Evolutionary conservation across 2,113 vertebrate species (phyloP).

Genomic region (Burhinus bistriatus): DNA sequence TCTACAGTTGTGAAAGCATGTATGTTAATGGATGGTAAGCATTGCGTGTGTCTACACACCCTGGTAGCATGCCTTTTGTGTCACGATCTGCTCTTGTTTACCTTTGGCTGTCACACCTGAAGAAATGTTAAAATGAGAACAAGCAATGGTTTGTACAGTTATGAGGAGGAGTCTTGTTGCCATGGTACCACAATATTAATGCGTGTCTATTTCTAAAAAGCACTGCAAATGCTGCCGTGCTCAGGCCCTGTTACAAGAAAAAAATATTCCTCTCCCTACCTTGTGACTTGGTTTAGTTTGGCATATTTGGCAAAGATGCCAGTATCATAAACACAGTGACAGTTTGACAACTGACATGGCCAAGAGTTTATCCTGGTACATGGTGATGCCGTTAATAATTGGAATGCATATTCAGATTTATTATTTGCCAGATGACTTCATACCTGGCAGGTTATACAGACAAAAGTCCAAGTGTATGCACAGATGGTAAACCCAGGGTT

Average conservation of each 20-base stretch:
- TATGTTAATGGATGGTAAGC: background rate
- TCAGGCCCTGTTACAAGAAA: background rate
- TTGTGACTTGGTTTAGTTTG: background rate
- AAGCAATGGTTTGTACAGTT: background rate
- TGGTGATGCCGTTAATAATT: constrained; percentile 39
- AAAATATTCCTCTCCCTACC: background rate
- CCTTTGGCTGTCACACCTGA: constrained; percentile 31
- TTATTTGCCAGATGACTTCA: constrained; percentile 49
- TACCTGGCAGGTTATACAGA: constrained; percentile 47
- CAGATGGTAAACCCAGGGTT: constrained; percentile 49
- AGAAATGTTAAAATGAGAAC: background rate
- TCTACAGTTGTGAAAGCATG: background rate
- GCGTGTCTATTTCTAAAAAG: background rate
- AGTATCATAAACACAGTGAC: background rate
- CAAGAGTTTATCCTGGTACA: background rate
- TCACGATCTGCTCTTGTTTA: background rate
- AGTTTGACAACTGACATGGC: background rate
- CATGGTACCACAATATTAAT: background rate
- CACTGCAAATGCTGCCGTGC: background rate
- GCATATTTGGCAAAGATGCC: background rate
- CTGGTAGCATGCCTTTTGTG: background rate
- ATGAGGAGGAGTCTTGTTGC: constrained; percentile 17
- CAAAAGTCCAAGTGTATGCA: constrained; percentile 26
- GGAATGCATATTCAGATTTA: background rate
- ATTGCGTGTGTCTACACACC: background rate